Percentiles rank a stretch among this genome's conserved stretches.
Evolutionary conservation across 1,140 invertebrate species (phyloP).

Genomic region (Aphelenchoides besseyi): DNA sequence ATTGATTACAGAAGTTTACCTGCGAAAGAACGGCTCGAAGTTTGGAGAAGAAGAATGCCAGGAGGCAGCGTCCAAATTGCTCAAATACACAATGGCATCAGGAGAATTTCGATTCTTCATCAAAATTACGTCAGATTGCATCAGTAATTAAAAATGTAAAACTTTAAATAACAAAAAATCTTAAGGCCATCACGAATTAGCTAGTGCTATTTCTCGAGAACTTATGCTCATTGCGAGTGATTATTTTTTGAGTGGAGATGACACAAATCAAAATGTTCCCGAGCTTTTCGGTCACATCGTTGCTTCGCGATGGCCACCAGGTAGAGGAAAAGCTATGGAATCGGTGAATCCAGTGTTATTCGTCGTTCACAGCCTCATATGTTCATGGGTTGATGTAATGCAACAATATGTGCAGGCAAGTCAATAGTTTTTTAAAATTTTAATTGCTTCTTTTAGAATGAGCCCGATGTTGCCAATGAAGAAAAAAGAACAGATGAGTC

Average conservation of each 20-base stretch:
- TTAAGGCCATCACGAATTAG: too few species aligned
- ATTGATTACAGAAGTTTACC: slow-evolving; percentile 16
- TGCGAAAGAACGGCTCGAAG: background rate
- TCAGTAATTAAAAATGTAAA: slow-evolving; percentile 17
- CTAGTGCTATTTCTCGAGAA: slow-evolving; percentile 12
- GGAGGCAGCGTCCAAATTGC: background rate
- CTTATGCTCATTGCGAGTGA: slow-evolving; percentile 12
- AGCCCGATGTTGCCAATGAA: background rate
- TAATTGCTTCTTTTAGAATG: background rate
- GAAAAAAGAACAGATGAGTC: background rate
- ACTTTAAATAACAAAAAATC: too few species aligned
- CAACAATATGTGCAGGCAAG: slow-evolving; percentile 3
- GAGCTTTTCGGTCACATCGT: slow-evolving; percentile 12
- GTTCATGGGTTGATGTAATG: slow-evolving; percentile 16
- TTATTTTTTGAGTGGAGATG: slow-evolving; percentile 2
- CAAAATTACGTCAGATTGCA: background rate
- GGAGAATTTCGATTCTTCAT: slow-evolving; percentile 14
- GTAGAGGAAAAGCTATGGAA: slow-evolving; percentile 19
- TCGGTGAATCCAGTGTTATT: slow-evolving; percentile 11
- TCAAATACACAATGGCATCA: background rate
- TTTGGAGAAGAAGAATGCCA: slow-evolving; percentile 2
- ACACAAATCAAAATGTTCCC: background rate
- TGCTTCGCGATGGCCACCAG: slow-evolving; percentile 13
- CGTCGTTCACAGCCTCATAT: background rate
- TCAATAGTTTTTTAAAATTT: background rate